A percentile compares a stretch with the other conserved stretches of the same genome.
phyloP scores from a whole-genome alignment of 2,113 vertebrate genomes.

The Loxodonta africana region DNA sequence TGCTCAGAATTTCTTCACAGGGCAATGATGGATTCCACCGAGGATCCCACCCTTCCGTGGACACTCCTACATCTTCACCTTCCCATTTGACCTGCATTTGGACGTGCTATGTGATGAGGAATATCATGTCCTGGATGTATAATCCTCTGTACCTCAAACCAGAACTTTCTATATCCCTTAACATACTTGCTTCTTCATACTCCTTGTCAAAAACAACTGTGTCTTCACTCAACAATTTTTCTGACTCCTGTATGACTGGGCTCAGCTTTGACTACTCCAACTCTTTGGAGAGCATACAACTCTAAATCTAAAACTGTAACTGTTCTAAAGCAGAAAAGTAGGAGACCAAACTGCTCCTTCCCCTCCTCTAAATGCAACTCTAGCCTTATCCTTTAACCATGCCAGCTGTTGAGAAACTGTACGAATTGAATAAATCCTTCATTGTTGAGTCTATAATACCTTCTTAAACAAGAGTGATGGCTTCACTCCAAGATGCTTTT shows the following conservation, averaged over 20 bases:
- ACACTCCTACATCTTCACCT: neutral
- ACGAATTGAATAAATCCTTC: too few species aligned
- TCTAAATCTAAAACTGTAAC: too few species aligned
- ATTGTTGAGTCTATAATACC: too few species aligned
- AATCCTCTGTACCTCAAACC: neutral
- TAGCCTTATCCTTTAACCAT: too few species aligned
- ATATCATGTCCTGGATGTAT: neutral
- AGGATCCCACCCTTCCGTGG: neutral
- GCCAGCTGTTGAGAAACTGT: neutral
- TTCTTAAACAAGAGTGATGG: neutral
- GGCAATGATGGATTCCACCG: neutral
- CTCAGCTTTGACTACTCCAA: neutral
- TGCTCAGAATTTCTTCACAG: neutral
- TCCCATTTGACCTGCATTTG: neutral
- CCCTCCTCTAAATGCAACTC: neutral
- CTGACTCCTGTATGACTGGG: neutral
- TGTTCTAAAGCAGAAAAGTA: neutral
- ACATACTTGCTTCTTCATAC: neutral
- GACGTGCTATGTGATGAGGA: neutral
- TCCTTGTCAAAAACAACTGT: conserved; percentile 40
- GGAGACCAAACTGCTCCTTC: neutral
- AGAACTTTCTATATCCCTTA: neutral
- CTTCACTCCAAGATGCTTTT: neutral
- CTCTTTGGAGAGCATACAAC: neutral
- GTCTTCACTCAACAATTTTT: neutral